Base-by-base conservation (phyloP, 2,113 vertebrate species). In the Peromyscus californicus region DNA sequence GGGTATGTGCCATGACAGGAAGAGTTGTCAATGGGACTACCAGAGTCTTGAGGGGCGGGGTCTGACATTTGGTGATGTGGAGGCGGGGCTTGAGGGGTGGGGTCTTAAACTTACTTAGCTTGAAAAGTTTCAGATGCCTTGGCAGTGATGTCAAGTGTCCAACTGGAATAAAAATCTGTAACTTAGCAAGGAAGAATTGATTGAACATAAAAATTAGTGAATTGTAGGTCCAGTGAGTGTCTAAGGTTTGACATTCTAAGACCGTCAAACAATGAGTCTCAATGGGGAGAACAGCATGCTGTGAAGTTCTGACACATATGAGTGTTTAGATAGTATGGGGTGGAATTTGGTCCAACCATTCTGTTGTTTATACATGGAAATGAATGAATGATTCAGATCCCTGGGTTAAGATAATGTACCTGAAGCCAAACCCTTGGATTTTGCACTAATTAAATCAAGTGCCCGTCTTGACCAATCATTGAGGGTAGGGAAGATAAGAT, bases 321-420 rank as follows among this genome's bases (percentile, higher is more conserved):
- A 17, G 0, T 65, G n/a, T 72, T 76, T 70, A 42, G 51, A 6
- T 72, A 21, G 76, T 16, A 15, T 26, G 67, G 26, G 7, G 9
- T 91, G 12, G 21, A 42, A 86, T 93, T 85, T 57, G 89, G 4
- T 82, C 94, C 57, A 84, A 0, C 61, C 59, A 17, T 84, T 13
- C 75, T 80, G n/a, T 92, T 75, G n/a, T 92, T 39, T 76, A 36
- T 70, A 72, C 26, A 42, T 89, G 51, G 31, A 67, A 45, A 69
- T 82, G 39, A 94, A 82, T 76, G 33, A 91, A 82, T 65, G 89
- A 10, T 76, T 80, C 78, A 97, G 93, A 75, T 26, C 54, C 12
- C 78, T 48, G 8, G 33, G 51, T 51, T 61, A 9, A 75, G 19
- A 26, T 86, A 12, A 26, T 86, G 13, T 29, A 31, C 9, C 45